Base-by-base conservation (phyloP, 2,888 invertebrate genomes). In the Rhingia campestris region DNA sequence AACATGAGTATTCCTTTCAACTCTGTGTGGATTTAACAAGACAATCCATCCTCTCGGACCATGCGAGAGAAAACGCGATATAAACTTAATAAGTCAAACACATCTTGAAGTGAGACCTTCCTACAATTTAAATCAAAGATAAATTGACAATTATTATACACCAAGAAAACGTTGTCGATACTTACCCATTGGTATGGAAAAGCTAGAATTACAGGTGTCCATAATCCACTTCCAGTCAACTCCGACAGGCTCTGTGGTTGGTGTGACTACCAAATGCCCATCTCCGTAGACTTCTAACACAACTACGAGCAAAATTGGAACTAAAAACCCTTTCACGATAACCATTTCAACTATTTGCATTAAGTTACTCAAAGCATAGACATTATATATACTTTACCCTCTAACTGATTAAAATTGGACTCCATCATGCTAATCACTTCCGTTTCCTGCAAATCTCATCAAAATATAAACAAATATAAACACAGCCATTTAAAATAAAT, bases 181-280 rank as follows among this genome's bases (percentile, higher is more conserved):
- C 92, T 92, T 90, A 94, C 94, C 90, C 89, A 92, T 92, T 73
- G 93, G 92, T 69, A 92, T 92, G 6, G 92, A 90, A 87, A 92
- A 94, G 32, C 92, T 93, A 0, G 93, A 91, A 87, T 94, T 94
- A 81, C 94, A 94, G 4, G 89, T 88, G 4, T 88, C 89, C 91
- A 92, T 91, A 6, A 92, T 88, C 0, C 88, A 89, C 47, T 90
- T 88, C 3, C 92, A 86, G 87, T 93, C 91, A 10, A 92, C 74
- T 2, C 85, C 74, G 4, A 73, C 67, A 47, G 54, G 5, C 3
- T 85, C 87, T 0, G 85, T 86, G 4, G 87, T 86, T 14, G 87
- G 47, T 35, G 7, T 1, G 10, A 56, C 53, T 4, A 32, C 63
- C 37, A 33, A 9, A 2, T 35, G 49, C 33, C 2, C 35, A 4